Base-by-base conservation (phyloP, 2,797 vertebrate genomes). In the Artibeus lituratus region DNA sequence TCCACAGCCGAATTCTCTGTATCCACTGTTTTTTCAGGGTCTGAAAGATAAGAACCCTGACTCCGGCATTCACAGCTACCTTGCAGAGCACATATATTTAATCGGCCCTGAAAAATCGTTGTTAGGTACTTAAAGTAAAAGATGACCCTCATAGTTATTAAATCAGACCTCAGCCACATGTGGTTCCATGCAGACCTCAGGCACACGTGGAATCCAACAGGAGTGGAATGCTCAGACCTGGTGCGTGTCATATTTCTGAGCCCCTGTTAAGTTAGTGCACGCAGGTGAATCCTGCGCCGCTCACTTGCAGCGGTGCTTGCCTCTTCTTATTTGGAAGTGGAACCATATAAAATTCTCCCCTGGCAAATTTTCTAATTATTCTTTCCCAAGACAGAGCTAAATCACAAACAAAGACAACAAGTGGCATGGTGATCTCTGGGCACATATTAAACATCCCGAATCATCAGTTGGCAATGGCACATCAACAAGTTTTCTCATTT, bases 331-430 rank as follows among this genome's bases (percentile, higher is more conserved):
- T 94, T 87, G 85, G 47, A 82, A 89, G 86, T 35, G 35, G 92
- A 65, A 55, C 10, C 57, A 26, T 59, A 80, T 82, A 87, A 81
- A 90, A 91, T 89, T 92, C 69, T 47, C 70, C 19, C 35, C 32
- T 76, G 83, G 37, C 73, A 80, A 73, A 37, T 70, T 92, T 89
- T 93, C 85, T 92, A 86, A 95, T 93, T 65, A 83, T 83, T 95
- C 16, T 73, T 91, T 72, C 59, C 73, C 78, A n/a, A 80, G 77
- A 95, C 37, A 91, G 8, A 59, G 67, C 32, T 92, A 96, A 87
- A 92, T 95, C 92, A 91, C 29, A 67, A 29, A 74, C 14, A 29
- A 22, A 87, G 83, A 32, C 77, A 78, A 24, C 19, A 26, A 24
- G 49, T 76, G 29, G 22, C 26, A 42, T 11, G 6, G 3, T 44